A percentile compares a stretch with the other conserved stretches of the same genome.
These are phyloP conservation scores for Bombus huntii DNA, from an alignment of 1,140 invertebrate species.

Conservation along the genomic window DNA sequence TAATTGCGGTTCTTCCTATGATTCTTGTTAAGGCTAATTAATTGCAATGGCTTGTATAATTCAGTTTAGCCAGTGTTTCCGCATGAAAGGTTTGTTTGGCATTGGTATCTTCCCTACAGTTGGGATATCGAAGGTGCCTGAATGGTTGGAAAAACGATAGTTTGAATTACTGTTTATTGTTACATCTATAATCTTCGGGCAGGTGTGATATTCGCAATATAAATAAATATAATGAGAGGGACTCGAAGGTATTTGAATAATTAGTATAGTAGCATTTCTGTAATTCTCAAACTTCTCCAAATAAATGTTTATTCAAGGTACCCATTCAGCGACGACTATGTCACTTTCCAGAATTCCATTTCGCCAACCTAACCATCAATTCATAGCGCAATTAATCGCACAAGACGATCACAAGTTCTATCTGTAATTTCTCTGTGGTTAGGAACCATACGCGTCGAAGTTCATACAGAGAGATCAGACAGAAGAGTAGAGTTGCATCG, in stretches of 20 bases:
- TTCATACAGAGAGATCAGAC: not conserved
- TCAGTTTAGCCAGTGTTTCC: slow-evolving; percentile 63
- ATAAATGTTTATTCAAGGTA: no score
- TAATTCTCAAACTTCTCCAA: no score
- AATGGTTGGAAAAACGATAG: no score
- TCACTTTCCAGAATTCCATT: not conserved
- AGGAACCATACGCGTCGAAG: not conserved
- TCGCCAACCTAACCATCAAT: not conserved
- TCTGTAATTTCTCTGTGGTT: not conserved
- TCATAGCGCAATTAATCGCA: not conserved
- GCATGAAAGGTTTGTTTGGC: not conserved
- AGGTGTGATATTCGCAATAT: no score
- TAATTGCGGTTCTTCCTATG: slow-evolving; percentile 80
- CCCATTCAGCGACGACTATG: no score
- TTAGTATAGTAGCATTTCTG: no score
- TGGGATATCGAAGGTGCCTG: no score
- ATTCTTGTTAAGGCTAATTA: slow-evolving; percentile 83
- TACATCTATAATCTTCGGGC: rapidly evolving
- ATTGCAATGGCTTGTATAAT: slow-evolving; percentile 81
- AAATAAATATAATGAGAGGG: no score
- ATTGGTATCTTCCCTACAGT: no score
- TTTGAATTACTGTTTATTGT: not conserved
- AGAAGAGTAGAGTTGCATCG: not conserved
- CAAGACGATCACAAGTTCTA: not conserved
- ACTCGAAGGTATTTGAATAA: no score